Base-by-base conservation (phyloP, 2,888 invertebrate genomes). In the Kuschelorhynchus macadamiae region DNA sequence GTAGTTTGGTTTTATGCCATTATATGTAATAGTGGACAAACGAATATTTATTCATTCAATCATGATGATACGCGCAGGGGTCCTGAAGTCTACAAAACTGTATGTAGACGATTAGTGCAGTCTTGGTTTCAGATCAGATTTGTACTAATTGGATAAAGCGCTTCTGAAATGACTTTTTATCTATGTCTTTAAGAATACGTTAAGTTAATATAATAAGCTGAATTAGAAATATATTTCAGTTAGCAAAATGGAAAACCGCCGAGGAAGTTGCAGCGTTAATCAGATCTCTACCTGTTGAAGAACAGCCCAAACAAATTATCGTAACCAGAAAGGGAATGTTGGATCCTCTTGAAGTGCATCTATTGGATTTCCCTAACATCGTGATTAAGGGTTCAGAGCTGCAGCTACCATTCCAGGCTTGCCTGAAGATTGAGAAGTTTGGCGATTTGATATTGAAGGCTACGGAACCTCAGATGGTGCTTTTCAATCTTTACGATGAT, bases 161-260 rank as follows among this genome's bases (percentile, higher is more conserved):
- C 72, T 55, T 60, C 72, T 72, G 70, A 72, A 25, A 25, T 25
- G 7, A n/a, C n/a, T n/a, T n/a, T n/a, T n/a, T n/a, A n/a, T n/a
- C n/a, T n/a, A n/a, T n/a, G n/a, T n/a, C n/a, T n/a, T n/a, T n/a
- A n/a, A n/a, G n/a, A n/a, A n/a, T n/a, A n/a, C n/a, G n/a, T n/a
- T n/a, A n/a, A n/a, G n/a, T n/a, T n/a, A n/a, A n/a, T n/a, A n/a
- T n/a, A n/a, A n/a, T n/a, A n/a, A n/a, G n/a, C n/a, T n/a, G n/a
- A n/a, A n/a, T n/a, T n/a, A n/a, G n/a, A n/a, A n/a, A n/a, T n/a
- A n/a, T n/a, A 25, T 68, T 77, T 50, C 81, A 93, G 88, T 87
- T 99, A 84, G 99, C 99, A 8, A 99, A 99, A 85, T 99, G 99
- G 99, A 99, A 99, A 85, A 99, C 99, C 0, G 99, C 99, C 53